Evolutionary conservation across 2,113 vertebrate species (phyloP).

Genomic region (Paramisgurnus dabryanus): DNA sequence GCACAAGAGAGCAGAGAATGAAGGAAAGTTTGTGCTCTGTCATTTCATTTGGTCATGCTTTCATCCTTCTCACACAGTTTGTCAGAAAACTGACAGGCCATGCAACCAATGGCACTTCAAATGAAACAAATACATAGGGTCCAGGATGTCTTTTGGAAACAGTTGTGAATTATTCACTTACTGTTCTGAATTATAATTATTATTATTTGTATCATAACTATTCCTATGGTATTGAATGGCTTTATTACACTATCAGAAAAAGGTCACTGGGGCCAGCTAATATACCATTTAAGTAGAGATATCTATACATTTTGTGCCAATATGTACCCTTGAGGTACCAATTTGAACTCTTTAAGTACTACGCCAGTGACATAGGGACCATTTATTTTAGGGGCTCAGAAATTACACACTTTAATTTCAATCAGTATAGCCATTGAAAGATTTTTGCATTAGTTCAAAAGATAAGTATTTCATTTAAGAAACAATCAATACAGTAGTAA

Average conservation of each 20-base stretch:
- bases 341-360: too few species aligned
- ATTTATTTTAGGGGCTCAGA: too few species aligned
- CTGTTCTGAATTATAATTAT: neutral
- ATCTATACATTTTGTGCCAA: too few species aligned
- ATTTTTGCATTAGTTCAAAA: constrained; percentile 38
- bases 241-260: neutral
- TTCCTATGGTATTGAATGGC: neutral
- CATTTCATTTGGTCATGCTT: constrained; percentile 69
- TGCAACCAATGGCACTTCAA: constrained; percentile 39
- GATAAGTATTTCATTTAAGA: constrained; percentile 73
- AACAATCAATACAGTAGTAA: constrained; percentile 71
- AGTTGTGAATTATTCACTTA: neutral
- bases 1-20: constrained; percentile 62
- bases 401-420: too few species aligned
- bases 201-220: neutral
- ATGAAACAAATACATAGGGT: constrained; percentile 36
- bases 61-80: constrained; percentile 69
- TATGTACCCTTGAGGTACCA: too few species aligned
- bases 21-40: constrained; percentile 60
- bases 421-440: neutral
- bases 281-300: too few species aligned
- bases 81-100: constrained; percentile 77
- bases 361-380: too few species aligned
- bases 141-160: neutral
- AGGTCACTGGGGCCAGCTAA: too few species aligned